Percentiles rank a stretch among this genome's conserved stretches.
phyloP scores from a whole-genome alignment of 1,140 invertebrate species.

The Nomia melanderi region DNA sequence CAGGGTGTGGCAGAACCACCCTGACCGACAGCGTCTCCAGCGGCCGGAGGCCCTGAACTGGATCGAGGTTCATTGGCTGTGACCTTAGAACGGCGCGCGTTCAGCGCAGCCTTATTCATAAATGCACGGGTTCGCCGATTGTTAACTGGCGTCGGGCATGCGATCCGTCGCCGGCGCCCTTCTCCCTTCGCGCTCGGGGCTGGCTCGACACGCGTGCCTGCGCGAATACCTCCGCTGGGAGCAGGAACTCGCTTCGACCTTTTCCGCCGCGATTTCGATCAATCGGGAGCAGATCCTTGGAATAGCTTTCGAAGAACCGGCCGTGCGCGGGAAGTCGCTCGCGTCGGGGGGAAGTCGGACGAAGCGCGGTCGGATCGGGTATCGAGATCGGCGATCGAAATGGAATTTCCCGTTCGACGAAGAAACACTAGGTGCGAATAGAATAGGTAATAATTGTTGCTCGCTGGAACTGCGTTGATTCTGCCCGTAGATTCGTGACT shows the following conservation, averaged over 20 bases:
- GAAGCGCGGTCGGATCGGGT: too few species aligned
- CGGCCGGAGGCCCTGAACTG: constrained; percentile 63
- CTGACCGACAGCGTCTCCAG: constrained; percentile 39
- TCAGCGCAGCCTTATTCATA: constrained; percentile 60
- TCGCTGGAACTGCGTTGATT: too few species aligned
- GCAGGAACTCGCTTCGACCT: not conserved
- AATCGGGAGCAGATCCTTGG: not conserved
- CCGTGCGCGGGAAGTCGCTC: too few species aligned
- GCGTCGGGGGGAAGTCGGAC: too few species aligned
- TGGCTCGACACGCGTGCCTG: not conserved
- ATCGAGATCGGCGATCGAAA: too few species aligned
- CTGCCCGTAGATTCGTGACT: too few species aligned
- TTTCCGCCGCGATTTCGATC: not conserved
- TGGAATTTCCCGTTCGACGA: not conserved
- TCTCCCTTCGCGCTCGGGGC: not conserved
- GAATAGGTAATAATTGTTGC: too few species aligned
- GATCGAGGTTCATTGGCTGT: constrained; percentile 68
- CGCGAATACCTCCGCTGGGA: not conserved
- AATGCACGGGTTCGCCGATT: constrained; percentile 61
- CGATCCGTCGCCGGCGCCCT: constrained; percentile 36
- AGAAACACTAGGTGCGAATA: too few species aligned
- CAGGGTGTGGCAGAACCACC: constrained; percentile 32
- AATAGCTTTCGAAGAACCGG: not conserved
- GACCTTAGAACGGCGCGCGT: constrained; percentile 57
- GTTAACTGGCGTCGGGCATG: constrained; percentile 64